phyloP scores from a whole-genome alignment of 2,113 vertebrate species.

The Campylomormyrus numenius region DNA sequence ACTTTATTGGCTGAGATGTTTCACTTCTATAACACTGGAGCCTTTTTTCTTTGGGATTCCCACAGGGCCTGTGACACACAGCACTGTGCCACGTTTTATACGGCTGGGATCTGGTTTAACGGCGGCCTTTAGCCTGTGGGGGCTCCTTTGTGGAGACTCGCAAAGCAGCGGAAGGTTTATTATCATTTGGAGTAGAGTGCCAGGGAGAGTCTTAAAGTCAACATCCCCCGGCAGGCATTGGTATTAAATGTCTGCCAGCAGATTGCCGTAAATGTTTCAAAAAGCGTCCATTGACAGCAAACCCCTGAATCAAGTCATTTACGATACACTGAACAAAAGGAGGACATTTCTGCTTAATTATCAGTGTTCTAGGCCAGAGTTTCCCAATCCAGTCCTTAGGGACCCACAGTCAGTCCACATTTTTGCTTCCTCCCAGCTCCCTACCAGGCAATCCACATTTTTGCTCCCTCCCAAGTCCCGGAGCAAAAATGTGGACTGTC shows the following conservation, averaged over 20 bases:
- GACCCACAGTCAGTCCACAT: background rate
- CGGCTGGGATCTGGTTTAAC: background rate
- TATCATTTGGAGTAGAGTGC: background rate
- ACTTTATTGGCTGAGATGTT: background rate
- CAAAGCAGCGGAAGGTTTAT: background rate
- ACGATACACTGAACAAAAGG: background rate
- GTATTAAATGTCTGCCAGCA: background rate
- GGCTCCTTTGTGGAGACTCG: background rate
- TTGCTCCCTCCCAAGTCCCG: too few species aligned
- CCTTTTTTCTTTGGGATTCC: background rate
- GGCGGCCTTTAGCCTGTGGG: background rate
- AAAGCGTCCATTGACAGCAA: background rate
- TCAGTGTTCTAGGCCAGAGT: background rate
- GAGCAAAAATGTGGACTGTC: background rate
- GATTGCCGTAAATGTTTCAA: background rate
- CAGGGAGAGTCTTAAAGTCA: conserved; percentile 7
- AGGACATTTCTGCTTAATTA: background rate
- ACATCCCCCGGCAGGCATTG: background rate
- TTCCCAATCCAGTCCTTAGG: background rate
- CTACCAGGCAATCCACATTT: too few species aligned
- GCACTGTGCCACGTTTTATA: background rate
- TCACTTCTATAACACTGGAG: background rate
- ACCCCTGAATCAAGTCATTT: background rate
- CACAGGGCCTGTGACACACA: background rate
- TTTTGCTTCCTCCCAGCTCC: background rate